phyloP scores from a whole-genome alignment of 1,140 invertebrate genomes.

The Aradophagus sp. region DNA sequence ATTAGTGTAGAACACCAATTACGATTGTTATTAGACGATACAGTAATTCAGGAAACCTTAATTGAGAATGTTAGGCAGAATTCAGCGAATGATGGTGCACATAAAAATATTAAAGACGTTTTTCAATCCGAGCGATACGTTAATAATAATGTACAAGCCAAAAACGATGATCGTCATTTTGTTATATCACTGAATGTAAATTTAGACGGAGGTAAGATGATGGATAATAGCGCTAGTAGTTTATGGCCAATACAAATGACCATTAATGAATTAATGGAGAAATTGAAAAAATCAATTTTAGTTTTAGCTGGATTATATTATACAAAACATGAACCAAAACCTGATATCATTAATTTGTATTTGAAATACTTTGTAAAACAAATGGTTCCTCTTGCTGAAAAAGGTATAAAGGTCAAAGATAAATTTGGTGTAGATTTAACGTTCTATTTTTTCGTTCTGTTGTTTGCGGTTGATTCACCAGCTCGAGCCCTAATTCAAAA shows the following conservation, averaged over 20 bases:
- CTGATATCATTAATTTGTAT: slow-evolving; percentile 39
- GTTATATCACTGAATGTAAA: slow-evolving; percentile 12
- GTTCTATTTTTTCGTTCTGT: slow-evolving; percentile 15
- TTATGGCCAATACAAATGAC: slow-evolving; percentile 13
- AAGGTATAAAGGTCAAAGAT: slow-evolving; percentile 21
- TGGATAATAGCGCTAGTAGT: slow-evolving; percentile 13
- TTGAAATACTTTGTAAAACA: slow-evolving; percentile 22
- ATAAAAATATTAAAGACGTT: neutral
- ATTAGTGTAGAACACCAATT: slow-evolving; percentile 1
- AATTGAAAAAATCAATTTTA: slow-evolving; percentile 5
- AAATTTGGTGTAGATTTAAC: slow-evolving; percentile 10
- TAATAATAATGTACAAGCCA: slow-evolving; percentile 3
- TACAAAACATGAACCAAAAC: slow-evolving; percentile 29
- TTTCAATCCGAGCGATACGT: slow-evolving; percentile 1
- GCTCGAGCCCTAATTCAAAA: slow-evolving; percentile 41
- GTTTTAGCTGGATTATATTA: slow-evolving; percentile 9
- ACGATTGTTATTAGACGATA: neutral
- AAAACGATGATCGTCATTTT: slow-evolving; percentile 2
- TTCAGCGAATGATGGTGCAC: neutral
- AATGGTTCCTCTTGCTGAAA: slow-evolving; percentile 10
- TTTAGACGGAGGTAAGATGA: slow-evolving; percentile 19
- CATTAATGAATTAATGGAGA: slow-evolving; percentile 3
- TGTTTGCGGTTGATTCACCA: slow-evolving; percentile 34
- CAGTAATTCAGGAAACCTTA: neutral
- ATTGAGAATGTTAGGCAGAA: neutral